These are phyloP conservation scores for Menidia beryllina DNA, from an alignment of 2,113 vertebrate species.

Conservation along the genomic window DNA sequence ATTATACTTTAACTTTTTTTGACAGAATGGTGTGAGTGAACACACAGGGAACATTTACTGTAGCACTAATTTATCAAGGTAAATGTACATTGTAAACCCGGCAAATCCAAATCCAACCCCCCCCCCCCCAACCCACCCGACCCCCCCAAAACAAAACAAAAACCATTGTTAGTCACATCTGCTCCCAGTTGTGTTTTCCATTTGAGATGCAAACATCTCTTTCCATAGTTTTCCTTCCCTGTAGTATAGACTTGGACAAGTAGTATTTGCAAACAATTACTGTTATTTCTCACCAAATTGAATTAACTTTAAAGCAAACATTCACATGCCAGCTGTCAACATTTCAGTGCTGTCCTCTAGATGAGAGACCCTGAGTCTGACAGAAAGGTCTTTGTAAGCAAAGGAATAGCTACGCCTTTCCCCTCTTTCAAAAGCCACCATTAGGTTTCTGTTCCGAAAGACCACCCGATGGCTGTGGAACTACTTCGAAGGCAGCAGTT, in stretches of 20 bases:
- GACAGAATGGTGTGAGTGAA: slow-evolving; percentile 71
- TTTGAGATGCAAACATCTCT: slow-evolving; percentile 40
- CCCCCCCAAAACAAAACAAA: too few species aligned
- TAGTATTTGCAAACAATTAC: slow-evolving; percentile 70
- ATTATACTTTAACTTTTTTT: slow-evolving; percentile 71
- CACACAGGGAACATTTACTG: slow-evolving; percentile 74
- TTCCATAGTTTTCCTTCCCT: slow-evolving; percentile 26
- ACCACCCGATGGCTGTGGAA: slow-evolving; percentile 56
- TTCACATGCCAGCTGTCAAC: slow-evolving; percentile 22
- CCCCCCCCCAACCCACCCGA: too few species aligned
- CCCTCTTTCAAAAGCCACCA: slow-evolving; percentile 49
- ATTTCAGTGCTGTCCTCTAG: slow-evolving; percentile 6
- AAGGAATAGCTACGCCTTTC: slow-evolving; percentile 47
- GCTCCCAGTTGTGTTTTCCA: slow-evolving; percentile 61
- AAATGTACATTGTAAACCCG: slow-evolving; percentile 64
- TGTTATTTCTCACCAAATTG: slow-evolving; percentile 32
- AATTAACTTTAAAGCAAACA: slow-evolving; percentile 5
- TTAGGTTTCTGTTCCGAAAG: slow-evolving; percentile 56
- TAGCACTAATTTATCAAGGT: slow-evolving; percentile 74
- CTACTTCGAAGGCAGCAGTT: slow-evolving; percentile 52
- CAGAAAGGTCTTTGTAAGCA: slow-evolving; percentile 31
- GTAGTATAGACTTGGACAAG: slow-evolving; percentile 32
- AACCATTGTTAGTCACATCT: slow-evolving; percentile 51
- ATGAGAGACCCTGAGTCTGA: slow-evolving; percentile 15
- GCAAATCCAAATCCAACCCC: slow-evolving; percentile 56